Conservation (phyloP, 1,140 invertebrate species). For the Carcinoscorpius rotundicauda region DNA sequence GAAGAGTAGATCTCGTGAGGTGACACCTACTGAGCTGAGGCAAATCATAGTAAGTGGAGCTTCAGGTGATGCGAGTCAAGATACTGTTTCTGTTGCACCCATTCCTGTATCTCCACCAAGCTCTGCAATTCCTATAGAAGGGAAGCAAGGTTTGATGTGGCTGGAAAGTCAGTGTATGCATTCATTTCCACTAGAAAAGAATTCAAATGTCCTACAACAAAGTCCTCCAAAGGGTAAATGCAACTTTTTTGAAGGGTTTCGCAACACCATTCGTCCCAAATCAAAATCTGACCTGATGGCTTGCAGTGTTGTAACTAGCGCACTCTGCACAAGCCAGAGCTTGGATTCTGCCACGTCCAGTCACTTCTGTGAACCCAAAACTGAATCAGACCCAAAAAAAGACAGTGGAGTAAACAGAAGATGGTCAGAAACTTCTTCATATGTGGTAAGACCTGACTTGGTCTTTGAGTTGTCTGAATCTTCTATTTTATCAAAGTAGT, state of each 20-base stretch:
- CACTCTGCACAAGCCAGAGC: slow-evolving; percentile 18
- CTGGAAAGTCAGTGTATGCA: slow-evolving; percentile 20
- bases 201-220: slow-evolving; percentile 11
- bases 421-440: slow-evolving; percentile 19
- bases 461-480: slow-evolving; percentile 16
- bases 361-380: slow-evolving; percentile 3
- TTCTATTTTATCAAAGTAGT: too few species aligned
- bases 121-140: too few species aligned
- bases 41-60: slow-evolving; percentile 6
- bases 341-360: slow-evolving; percentile 16
- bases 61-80: neutral
- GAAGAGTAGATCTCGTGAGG: slow-evolving; percentile 8
- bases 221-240: slow-evolving; percentile 29
- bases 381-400: slow-evolving; percentile 11
- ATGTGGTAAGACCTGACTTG: slow-evolving; percentile 12
- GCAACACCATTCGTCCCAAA: slow-evolving; percentile 41
- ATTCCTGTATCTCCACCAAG: neutral
- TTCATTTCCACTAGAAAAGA: slow-evolving; percentile 20
- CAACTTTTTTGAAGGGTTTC: slow-evolving; percentile 45
- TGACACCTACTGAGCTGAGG: slow-evolving; percentile 7
- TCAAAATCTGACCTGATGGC: slow-evolving; percentile 24
- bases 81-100: neutral
- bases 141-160: neutral
- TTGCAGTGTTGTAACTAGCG: slow-evolving; percentile 11
- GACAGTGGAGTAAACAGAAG: slow-evolving; percentile 15